A percentile compares a stretch with the other conserved stretches of the same genome.
These are phyloP conservation scores for Acanthisitta chloris DNA, from an alignment of 2,113 vertebrate genomes.

Conservation along the genomic window DNA sequence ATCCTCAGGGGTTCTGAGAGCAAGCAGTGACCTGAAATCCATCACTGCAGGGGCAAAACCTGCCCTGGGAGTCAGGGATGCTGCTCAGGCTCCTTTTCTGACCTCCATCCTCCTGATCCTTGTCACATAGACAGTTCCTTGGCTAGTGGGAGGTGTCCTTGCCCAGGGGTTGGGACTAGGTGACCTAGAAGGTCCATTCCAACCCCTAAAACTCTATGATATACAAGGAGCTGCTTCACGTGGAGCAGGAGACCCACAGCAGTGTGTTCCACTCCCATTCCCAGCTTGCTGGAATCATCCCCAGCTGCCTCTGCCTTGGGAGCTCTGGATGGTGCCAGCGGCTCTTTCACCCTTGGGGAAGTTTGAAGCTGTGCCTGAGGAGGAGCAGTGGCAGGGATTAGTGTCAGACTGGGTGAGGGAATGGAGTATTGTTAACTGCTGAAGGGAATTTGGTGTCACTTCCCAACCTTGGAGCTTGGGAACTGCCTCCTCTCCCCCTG, in stretches of 20 bases:
- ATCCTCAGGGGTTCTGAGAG: background rate
- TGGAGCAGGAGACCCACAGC: background rate
- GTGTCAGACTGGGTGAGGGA: background rate
- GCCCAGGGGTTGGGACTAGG: too few relatives aligned
- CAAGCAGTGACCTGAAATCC: background rate
- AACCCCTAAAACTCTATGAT: too few relatives aligned
- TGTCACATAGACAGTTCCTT: accelerated
- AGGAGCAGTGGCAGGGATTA: background rate
- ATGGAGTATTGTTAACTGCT: background rate
- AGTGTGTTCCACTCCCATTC: background rate
- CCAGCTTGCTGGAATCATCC: background rate
- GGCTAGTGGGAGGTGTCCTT: too few relatives aligned
- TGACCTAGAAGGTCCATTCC: too few relatives aligned
- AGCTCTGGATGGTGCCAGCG: background rate
- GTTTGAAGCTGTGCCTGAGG: background rate
- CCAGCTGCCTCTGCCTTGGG: background rate
- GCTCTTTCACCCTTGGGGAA: background rate
- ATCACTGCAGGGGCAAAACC: background rate
- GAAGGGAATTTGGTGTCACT: background rate
- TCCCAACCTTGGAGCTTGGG: background rate
- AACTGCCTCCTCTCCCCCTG: background rate
- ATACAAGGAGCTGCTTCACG: accelerated
- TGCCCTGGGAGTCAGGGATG: background rate
- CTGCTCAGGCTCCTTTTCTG: background rate
- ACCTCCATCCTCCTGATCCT: background rate